Conservation (phyloP, 2,888 invertebrate genomes). For the Athalia circularis region DNA sequence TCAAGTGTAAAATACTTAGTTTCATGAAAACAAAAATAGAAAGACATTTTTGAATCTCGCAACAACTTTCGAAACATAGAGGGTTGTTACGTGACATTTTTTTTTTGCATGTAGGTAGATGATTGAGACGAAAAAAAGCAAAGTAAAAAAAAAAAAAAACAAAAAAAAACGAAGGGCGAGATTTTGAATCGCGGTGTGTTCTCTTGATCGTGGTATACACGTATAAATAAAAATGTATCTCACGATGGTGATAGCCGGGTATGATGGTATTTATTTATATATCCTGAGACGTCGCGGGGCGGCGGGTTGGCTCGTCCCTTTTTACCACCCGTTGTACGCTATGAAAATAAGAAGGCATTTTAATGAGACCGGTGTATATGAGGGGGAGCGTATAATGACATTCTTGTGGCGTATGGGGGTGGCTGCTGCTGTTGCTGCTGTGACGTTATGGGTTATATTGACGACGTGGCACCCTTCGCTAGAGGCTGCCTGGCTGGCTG, state of each 20-base stretch:
- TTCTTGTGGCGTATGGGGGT: slow-evolving; percentile 45
- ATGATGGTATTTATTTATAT: slow-evolving; percentile 25
- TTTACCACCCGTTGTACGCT: slow-evolving; percentile 3
- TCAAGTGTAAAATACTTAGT: too few relatives aligned
- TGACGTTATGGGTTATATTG: slow-evolving; percentile 44
- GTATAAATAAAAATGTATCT: neutral
- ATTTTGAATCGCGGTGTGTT: too few relatives aligned
- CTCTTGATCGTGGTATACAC: too few relatives aligned
- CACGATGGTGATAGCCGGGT: neutral
- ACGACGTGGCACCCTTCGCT: slow-evolving; percentile 46
- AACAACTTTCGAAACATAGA: too few relatives aligned
- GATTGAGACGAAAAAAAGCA: too few relatives aligned
- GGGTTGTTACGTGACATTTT: too few relatives aligned
- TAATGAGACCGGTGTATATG: slow-evolving; percentile 45
- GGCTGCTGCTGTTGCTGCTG: slow-evolving; percentile 11
- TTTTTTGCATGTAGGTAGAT: too few relatives aligned
- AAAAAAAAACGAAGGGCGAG: too few relatives aligned
- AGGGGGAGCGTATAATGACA: slow-evolving; percentile 45
- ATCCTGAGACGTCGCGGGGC: neutral
- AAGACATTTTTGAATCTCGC: too few relatives aligned
- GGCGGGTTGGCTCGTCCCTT: neutral
- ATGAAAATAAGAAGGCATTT: slow-evolving; percentile 48
- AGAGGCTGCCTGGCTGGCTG: neutral
- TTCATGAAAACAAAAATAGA: too few relatives aligned
- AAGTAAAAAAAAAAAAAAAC: too few relatives aligned